phyloP scores from a whole-genome alignment of 2,113 vertebrate genomes.

The Gobiocypris rarus region DNA sequence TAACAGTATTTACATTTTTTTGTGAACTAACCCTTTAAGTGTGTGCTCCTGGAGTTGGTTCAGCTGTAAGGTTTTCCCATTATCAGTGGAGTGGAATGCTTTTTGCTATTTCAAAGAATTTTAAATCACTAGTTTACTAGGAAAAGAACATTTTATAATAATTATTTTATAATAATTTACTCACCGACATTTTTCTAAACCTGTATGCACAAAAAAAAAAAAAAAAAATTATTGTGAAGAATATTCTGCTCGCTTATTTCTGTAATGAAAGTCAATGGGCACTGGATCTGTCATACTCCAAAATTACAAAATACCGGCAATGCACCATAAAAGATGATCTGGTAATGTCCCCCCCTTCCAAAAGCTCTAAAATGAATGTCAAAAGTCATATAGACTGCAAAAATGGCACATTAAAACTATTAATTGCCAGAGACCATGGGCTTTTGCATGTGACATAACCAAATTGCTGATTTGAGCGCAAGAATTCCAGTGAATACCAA shows the following conservation, averaged over 20 bases:
- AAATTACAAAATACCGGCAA: not conserved
- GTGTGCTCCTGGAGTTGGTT: constrained; percentile 16
- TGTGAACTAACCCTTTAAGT: not conserved
- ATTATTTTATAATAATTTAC: not conserved
- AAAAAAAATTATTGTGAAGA: not conserved
- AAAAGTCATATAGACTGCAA: not conserved
- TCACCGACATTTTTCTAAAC: not conserved
- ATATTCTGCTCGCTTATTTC: too few species aligned
- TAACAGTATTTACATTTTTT: too few species aligned
- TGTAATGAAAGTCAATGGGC: not conserved
- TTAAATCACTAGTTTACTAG: not conserved
- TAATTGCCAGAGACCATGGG: not conserved
- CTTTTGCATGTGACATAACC: not conserved
- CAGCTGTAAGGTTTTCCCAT: not conserved
- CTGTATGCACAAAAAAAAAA: too few species aligned
- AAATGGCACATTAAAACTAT: not conserved
- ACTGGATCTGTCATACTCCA: not conserved
- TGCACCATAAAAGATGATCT: not conserved
- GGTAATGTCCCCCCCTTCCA: not conserved
- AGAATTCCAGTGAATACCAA: not conserved
- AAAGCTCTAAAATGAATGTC: too few species aligned
- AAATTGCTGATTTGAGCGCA: not conserved
- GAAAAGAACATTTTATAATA: not conserved
- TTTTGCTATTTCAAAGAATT: not conserved
- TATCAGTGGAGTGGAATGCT: constrained; percentile 3